These are phyloP conservation scores for Papilio helenus DNA, from an alignment of 1,140 invertebrate species.

Conservation along the genomic window DNA sequence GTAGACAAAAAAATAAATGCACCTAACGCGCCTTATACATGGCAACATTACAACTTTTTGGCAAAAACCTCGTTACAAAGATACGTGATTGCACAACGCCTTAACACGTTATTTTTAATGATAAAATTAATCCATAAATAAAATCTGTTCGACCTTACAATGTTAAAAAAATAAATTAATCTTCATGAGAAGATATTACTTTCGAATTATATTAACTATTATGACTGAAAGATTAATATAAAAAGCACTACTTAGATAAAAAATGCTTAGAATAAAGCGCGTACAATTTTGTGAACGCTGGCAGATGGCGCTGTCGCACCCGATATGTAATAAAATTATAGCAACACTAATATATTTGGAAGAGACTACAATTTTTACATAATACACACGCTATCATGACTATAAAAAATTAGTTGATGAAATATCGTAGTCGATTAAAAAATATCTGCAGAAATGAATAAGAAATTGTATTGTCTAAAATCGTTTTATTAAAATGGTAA, in stretches of 20 bases:
- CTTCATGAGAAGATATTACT: constrained; percentile 47
- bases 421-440: constrained; percentile 26
- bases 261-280: constrained; percentile 22
- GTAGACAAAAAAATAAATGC: constrained; percentile 76
- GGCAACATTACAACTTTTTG: constrained; percentile 70
- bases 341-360: constrained; percentile 6
- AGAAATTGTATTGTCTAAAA: constrained; percentile 45
- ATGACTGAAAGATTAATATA: constrained; percentile 37
- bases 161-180: constrained; percentile 60
- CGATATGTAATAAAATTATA: constrained; percentile 35
- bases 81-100: constrained; percentile 56
- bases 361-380: constrained; percentile 32
- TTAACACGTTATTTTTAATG: constrained; percentile 45
- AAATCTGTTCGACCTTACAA: constrained; percentile 47
- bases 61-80: constrained; percentile 57
- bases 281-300: constrained; percentile 26
- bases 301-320: constrained; percentile 12
- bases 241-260: constrained; percentile 37
- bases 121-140: constrained; percentile 47
- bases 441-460: constrained; percentile 36
- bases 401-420: constrained; percentile 16
- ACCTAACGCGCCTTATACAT: constrained; percentile 69
- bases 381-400: constrained; percentile 21
- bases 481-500: constrained; percentile 45
- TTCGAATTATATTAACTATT: constrained; percentile 32